Conservation (phyloP, 2,797 vertebrate genomes). For the Xenopus petersii region DNA sequence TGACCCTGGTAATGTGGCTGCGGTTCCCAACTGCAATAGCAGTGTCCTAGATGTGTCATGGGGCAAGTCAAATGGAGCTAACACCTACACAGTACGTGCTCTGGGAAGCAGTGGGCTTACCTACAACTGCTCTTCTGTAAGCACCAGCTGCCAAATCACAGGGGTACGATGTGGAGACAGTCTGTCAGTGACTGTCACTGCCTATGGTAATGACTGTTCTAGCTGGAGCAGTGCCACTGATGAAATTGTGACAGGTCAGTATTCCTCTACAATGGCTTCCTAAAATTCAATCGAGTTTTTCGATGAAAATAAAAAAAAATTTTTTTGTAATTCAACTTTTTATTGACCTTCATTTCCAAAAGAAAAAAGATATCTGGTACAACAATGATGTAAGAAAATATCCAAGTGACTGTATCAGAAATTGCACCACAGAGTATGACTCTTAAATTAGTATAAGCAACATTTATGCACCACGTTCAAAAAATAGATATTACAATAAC, state of each 20-base stretch:
- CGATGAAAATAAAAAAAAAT: too few species aligned
- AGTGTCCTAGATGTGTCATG: conserved; percentile 64
- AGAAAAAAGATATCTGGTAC: too few species aligned
- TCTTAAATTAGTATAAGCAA: too few species aligned
- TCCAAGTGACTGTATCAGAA: too few species aligned
- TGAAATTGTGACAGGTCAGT: conserved; percentile 66
- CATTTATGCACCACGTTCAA: too few species aligned
- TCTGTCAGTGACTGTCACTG: conserved; percentile 64
- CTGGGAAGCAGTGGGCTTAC: conserved; percentile 58
- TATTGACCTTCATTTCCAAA: too few species aligned
- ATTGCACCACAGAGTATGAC: too few species aligned
- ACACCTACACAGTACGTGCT: conserved; percentile 63
- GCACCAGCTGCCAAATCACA: conserved; percentile 65
- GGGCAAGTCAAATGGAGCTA: conserved; percentile 64
- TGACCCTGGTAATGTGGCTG: conserved; percentile 62
- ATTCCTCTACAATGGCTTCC: too few species aligned
- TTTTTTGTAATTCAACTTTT: too few species aligned
- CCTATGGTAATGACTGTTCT: conserved; percentile 66
- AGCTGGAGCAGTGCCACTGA: conserved; percentile 58
- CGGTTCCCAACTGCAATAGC: conserved; percentile 56
- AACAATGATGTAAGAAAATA: too few species aligned
- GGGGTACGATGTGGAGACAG: conserved; percentile 67
- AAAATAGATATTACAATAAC: too few species aligned
- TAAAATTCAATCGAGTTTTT: too few species aligned
- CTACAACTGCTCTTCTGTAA: conserved; percentile 67